Evolutionary conservation across 1,140 invertebrate genomes (phyloP).

Genomic region (Protaetia brevitarsis): DNA sequence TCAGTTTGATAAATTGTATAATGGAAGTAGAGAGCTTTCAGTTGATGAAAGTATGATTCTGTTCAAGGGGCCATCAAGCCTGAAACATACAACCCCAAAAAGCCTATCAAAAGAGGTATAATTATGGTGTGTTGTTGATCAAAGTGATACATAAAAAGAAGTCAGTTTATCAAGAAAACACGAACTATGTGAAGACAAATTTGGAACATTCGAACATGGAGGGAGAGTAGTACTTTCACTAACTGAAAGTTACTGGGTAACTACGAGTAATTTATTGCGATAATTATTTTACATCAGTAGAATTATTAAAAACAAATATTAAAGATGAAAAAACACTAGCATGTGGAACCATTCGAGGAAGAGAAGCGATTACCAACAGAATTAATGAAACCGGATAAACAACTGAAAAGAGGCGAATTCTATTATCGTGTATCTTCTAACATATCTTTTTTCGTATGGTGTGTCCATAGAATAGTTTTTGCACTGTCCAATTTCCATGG

Average conservation of each 20-base stretch:
- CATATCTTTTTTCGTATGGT: slow-evolving; percentile 45
- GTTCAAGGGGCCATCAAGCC: background rate
- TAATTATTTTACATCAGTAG: slow-evolving; percentile 48
- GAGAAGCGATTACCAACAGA: slow-evolving; percentile 38
- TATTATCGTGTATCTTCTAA: slow-evolving; percentile 39
- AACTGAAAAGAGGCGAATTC: slow-evolving; percentile 42
- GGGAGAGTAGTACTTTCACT: slow-evolving; percentile 33
- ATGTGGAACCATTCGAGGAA: slow-evolving; percentile 46
- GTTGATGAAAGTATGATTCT: background rate
- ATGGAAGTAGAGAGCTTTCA: no score
- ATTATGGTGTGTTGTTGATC: background rate
- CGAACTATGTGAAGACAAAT: slow-evolving; percentile 18
- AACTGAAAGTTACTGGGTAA: slow-evolving; percentile 32
- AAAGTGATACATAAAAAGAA: slow-evolving; percentile 33
- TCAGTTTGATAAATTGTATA: background rate
- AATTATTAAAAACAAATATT: slow-evolving; percentile 44
- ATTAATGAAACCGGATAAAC: slow-evolving; percentile 41
- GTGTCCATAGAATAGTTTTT: slow-evolving; percentile 45
- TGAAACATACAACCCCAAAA: background rate
- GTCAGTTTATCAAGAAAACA: slow-evolving; percentile 20
- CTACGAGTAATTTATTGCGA: slow-evolving; percentile 45
- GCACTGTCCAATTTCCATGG: slow-evolving; percentile 49
- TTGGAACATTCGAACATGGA: slow-evolving; percentile 40
- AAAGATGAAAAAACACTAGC: slow-evolving; percentile 41
- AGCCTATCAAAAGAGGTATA: background rate